Evolutionary conservation across 2,797 vertebrate genomes (phyloP).

Genomic region (Meda fulgida): DNA sequence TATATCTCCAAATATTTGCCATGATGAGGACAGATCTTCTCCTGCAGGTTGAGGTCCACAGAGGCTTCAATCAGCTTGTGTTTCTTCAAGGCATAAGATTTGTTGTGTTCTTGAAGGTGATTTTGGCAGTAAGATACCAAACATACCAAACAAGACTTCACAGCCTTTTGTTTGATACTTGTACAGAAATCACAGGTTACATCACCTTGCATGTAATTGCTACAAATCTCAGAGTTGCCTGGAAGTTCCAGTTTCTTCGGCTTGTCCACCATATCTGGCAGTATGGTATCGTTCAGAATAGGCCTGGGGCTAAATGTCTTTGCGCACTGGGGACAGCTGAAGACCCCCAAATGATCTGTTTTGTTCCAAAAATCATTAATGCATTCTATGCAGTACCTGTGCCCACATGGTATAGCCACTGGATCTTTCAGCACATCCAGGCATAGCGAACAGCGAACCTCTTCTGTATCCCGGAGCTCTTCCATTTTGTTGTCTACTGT

Average conservation of each 20-base stretch:
- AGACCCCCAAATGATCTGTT: not conserved
- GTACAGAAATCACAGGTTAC: conserved; percentile 84
- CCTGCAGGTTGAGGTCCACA: conserved; percentile 80
- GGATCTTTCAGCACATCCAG: conserved; percentile 48
- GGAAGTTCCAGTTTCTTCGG: conserved; percentile 27
- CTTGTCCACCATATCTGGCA: conserved; percentile 46
- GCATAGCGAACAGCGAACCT: conserved; percentile 49
- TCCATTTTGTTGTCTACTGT: conserved; percentile 9
- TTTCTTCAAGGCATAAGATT: conserved; percentile 77
- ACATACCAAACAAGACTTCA: conserved; percentile 84
- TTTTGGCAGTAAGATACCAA: conserved; percentile 84
- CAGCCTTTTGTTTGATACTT: conserved; percentile 80
- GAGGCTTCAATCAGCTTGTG: conserved; percentile 83
- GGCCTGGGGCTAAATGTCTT: conserved; percentile 26
- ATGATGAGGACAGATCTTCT: conserved; percentile 80
- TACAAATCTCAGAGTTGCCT: not conserved
- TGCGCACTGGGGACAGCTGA: conserved; percentile 48
- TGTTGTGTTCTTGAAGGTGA: conserved; percentile 49
- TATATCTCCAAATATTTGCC: conserved; percentile 85
- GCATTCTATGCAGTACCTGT: conserved; percentile 47
- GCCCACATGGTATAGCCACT: conserved; percentile 42
- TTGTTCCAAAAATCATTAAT: conserved; percentile 10
- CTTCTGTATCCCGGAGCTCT: conserved; percentile 10
- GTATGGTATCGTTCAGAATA: conserved; percentile 37
- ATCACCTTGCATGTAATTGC: conserved; percentile 65